These are phyloP conservation scores for Phaonia tiefii DNA, from an alignment of 2,888 invertebrate genomes.

Conservation along the genomic window DNA sequence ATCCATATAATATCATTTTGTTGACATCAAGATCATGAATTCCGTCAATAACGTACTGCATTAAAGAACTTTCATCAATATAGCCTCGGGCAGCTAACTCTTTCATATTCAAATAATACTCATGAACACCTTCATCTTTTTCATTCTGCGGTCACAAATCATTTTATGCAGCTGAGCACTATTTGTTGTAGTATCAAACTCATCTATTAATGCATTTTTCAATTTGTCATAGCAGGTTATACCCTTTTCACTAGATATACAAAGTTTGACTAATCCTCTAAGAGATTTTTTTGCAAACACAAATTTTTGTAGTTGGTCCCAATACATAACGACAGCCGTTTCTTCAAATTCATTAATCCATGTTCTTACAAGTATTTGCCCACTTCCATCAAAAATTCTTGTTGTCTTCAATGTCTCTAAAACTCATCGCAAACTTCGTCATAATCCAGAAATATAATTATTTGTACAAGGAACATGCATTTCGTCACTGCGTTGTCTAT, in stretches of 20 bases:
- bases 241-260: slow-evolving; percentile 53
- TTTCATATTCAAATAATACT: slow-evolving; percentile 34
- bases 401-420: slow-evolving; percentile 22
- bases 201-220: slow-evolving; percentile 14
- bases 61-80: slow-evolving; percentile 26
- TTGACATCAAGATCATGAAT: slow-evolving; percentile 2
- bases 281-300: slow-evolving; percentile 61
- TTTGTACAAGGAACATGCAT: background rate
- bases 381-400: slow-evolving; percentile 29
- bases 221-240: slow-evolving; percentile 27
- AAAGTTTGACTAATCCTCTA: slow-evolving; percentile 54
- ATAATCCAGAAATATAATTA: slow-evolving; percentile 22
- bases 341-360: too few species aligned
- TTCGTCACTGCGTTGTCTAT: too few species aligned
- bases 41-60: slow-evolving; percentile 29
- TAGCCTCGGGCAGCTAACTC: slow-evolving; percentile 21
- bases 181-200: slow-evolving; percentile 23
- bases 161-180: slow-evolving; percentile 6
- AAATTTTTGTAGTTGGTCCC: slow-evolving; percentile 39
- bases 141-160: background rate
- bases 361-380: background rate
- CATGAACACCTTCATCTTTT: slow-evolving; percentile 12
- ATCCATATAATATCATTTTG: too few species aligned
- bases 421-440: too few species aligned
- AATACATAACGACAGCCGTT: slow-evolving; percentile 15